Evolutionary conservation across 1,140 invertebrate genomes (phyloP), one percentile per base, ranked within the genome.

Genomic region (Homarus americanus): DNA sequence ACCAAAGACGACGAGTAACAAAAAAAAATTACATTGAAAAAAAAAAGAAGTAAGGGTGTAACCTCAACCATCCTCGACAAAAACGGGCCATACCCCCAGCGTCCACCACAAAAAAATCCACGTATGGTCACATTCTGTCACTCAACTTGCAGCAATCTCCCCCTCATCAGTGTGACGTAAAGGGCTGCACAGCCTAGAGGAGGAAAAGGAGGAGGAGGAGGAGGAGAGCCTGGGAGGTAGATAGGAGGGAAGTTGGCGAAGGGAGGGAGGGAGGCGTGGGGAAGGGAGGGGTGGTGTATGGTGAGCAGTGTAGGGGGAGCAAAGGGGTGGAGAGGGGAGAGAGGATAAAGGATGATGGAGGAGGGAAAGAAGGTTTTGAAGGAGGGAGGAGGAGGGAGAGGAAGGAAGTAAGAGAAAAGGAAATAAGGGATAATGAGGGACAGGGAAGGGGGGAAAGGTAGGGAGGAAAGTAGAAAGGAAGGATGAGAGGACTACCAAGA

Each of bases 41-140:
- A n/a, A n/a, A n/a, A n/a, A n/a, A n/a, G n/a, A n/a, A n/a, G n/a
- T n/a, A n/a, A n/a, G n/a, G n/a, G n/a, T n/a, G n/a, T n/a, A n/a
- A n/a, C n/a, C n/a, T n/a, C n/a, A n/a, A n/a, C n/a, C n/a, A n/a
- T n/a, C n/a, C n/a, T n/a, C n/a, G n/a, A n/a, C n/a, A n/a, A n/a
- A n/a, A n/a, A n/a, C n/a, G n/a, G n/a, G n/a, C n/a, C n/a, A n/a
- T n/a, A n/a, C 2, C 34, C 17, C 24, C 75, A 17, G n/a, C 10
- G 40, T 10, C 2, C 28, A 75, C 28, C 9, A 34, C 28, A 76
- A 75, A 76, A 87, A 76, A 78, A 17, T 24, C 36, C 9, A n/a
- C n/a, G 24, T 44, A 58, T 73, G 84, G 72, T 76, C 73, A 87
- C 73, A 87, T 76, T 36, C 84, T 87, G 84, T 87, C 84, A 87